Conservation (phyloP, 2,797 vertebrate genomes). For the Kryptopterus vitreolus region DNA sequence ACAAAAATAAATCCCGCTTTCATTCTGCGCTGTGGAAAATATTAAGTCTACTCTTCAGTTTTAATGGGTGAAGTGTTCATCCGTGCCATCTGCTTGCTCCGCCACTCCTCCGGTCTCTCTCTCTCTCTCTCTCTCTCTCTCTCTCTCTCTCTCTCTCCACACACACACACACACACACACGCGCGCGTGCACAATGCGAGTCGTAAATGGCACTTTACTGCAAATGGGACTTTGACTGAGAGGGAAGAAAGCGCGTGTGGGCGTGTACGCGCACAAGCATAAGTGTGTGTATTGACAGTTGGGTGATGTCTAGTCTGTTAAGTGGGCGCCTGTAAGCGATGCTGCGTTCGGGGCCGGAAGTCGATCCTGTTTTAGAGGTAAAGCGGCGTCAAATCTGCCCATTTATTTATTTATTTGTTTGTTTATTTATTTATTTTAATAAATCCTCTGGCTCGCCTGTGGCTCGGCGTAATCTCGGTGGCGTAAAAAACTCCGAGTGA, state of each 20-base stretch:
- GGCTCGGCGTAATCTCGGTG: conserved; percentile 25
- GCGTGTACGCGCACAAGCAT: conserved; percentile 2
- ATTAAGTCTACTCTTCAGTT: conserved; percentile 38
- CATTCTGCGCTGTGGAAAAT: conserved; percentile 28
- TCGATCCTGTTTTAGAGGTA: conserved; percentile 10
- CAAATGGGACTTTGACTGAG: conserved; percentile 19
- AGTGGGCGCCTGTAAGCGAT: not conserved
- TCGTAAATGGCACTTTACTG: not conserved
- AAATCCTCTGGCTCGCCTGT: not conserved
- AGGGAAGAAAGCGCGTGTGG: not conserved
- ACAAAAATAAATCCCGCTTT: conserved; percentile 17
- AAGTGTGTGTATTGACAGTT: conserved; percentile 13
- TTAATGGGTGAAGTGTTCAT: conserved; percentile 47
- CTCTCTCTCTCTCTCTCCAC: not conserved
- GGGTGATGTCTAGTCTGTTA: conserved; percentile 15
- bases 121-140: not conserved
- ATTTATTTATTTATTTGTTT: too few relatives aligned
- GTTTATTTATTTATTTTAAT: too few relatives aligned
- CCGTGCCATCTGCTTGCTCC: conserved; percentile 39
- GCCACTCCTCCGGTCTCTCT: conserved; percentile 1
- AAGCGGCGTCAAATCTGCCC: too few relatives aligned
- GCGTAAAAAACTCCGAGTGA: conserved; percentile 10
- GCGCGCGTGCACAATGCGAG: not conserved
- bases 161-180: not conserved
- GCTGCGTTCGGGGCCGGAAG: not conserved